These are phyloP conservation scores for Cenopis cana DNA, from an alignment of 2,888 invertebrate genomes.

Conservation along the genomic window DNA sequence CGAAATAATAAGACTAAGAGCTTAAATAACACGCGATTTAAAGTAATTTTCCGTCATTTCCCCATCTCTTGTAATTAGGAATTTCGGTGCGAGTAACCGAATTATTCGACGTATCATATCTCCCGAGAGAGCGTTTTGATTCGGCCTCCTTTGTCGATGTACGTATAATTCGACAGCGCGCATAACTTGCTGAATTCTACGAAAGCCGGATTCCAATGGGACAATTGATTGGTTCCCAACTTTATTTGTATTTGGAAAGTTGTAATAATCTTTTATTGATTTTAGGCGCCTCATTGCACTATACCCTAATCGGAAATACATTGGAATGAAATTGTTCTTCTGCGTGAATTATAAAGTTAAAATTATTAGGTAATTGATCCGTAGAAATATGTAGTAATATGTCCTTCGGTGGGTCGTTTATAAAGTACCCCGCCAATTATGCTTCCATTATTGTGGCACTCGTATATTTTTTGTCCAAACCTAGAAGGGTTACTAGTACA, in stretches of 20 bases:
- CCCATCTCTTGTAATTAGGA: conserved; percentile 66
- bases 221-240: conserved; percentile 53
- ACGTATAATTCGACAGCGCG: conserved; percentile 52
- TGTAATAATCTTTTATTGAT: conserved; percentile 57
- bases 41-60: conserved; percentile 69
- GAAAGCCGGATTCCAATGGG: conserved; percentile 52
- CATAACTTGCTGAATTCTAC: conserved; percentile 50
- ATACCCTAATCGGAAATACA: conserved; percentile 40
- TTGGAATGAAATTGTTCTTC: conserved; percentile 22
- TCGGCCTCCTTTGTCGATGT: conserved; percentile 53
- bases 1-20: conserved; percentile 72
- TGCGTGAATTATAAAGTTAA: conserved; percentile 18
- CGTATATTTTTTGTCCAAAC: conserved; percentile 28
- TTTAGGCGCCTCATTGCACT: conserved; percentile 49
- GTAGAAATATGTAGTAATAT: conserved; percentile 18
- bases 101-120: conserved; percentile 58
- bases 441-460: conserved; percentile 33
- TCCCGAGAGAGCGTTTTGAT: conserved; percentile 52
- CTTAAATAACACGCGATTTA: conserved; percentile 70
- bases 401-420: conserved; percentile 9
- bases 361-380: conserved; percentile 12
- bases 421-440: conserved; percentile 27
- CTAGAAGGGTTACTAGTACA: background rate
- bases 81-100: conserved; percentile 60
- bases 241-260: conserved; percentile 53